A percentile compares a stretch with the other conserved stretches of the same genome.
Conservation (phyloP, 2,888 invertebrate genomes). For the Dolomedes plantarius region DNA sequence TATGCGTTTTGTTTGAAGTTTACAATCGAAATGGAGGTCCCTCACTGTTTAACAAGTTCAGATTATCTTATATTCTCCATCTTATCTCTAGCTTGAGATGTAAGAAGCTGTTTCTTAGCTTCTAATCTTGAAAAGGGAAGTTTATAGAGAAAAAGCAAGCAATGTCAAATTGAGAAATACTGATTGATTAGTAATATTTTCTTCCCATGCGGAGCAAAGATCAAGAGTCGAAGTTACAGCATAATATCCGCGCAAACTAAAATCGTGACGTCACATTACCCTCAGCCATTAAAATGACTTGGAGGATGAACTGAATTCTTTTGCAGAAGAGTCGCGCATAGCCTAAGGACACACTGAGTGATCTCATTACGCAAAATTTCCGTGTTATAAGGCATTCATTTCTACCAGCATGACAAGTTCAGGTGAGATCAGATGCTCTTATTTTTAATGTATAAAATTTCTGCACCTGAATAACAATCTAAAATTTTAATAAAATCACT, state of each 20-base stretch:
- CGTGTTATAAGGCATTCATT: background rate
- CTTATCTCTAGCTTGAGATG: background rate
- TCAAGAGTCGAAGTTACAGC: background rate
- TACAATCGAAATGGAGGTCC: background rate
- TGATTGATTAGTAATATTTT: background rate
- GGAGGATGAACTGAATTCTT: background rate
- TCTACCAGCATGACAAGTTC: background rate
- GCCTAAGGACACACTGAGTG: background rate
- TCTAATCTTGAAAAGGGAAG: background rate
- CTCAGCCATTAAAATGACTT: background rate
- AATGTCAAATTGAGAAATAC: slow-evolving; percentile 3
- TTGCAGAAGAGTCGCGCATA: background rate
- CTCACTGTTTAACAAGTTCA: background rate
- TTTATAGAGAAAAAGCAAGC: background rate
- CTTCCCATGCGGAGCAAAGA: slow-evolving; percentile 2
- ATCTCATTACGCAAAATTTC: background rate
- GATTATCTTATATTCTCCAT: background rate
- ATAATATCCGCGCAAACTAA: background rate
- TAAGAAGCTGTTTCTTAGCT: background rate
- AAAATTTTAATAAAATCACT: too few species aligned
- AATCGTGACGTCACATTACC: background rate
- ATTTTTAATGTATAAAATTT: too few species aligned
- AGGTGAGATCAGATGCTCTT: background rate
- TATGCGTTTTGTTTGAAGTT: background rate
- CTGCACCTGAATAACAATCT: too few species aligned